Base-by-base conservation (phyloP, 2,113 vertebrate species). In the Rallus limicola region DNA sequence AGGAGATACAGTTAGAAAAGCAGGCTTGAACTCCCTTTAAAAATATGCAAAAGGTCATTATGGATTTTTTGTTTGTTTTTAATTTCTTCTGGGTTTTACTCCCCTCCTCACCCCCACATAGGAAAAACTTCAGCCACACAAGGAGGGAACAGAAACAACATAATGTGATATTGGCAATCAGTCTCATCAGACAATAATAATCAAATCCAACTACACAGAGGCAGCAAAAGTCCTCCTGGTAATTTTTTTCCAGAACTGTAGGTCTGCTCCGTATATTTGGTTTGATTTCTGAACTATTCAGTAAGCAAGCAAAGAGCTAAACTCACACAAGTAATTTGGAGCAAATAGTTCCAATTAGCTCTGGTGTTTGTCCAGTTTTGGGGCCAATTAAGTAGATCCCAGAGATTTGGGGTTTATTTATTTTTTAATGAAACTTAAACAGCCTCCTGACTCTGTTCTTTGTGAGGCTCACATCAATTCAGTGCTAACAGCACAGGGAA, bases 311-410 rank as follows among this genome's bases (percentile, higher is more conserved):
- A 85, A 93, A 28, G 19, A 82, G 13, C 81, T 79, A 71, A 93
- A 87, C 31, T 95, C 75, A 62, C 40, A 38, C 33, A 53, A 90
- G 38, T 40, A 63, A 71, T 83, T 86, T 92, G 71, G 33, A 90
- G 53, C 44, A 89, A 94, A 92, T 48, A 87, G 16, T 87, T 93
- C 81, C 85, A 33, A 87, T 91, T 85, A 69, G 52, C 40, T 93
- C 72, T 88, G 68, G 38, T 90, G 25, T 64, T 95, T 75, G 62
- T 75, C 65, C 92, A 90, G 64, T 78, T 94, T 88, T 28, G 2
- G 62, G 82, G 53, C 31, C 14, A 78, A 40, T 90, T 86, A 92
- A 75, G 21, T 69, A 71, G 76, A 90, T 82, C 53, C 38, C n/a
- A 75, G 69, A 72, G 85, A 93, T 10, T 17, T 65, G 26, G 7